These are phyloP conservation scores for Notolepis coatsorum DNA, from an alignment of 2,797 vertebrate genomes.

Conservation along the genomic window DNA sequence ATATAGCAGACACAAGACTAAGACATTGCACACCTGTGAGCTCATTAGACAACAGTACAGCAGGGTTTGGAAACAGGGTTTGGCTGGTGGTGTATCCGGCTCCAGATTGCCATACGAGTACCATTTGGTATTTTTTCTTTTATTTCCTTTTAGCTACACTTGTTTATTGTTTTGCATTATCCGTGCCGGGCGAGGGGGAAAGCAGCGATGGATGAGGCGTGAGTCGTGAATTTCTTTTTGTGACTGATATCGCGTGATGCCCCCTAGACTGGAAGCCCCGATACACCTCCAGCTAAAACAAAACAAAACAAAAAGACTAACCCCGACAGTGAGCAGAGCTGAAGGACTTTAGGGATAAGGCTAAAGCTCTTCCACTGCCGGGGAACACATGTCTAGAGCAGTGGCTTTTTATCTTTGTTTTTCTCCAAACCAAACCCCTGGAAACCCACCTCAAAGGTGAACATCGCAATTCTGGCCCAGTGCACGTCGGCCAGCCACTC, in stretches of 20 bases:
- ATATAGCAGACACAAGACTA: conserved; percentile 48
- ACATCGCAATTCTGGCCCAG: conserved; percentile 21
- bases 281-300: conserved; percentile 64
- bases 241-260: conserved; percentile 6
- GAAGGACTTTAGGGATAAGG: conserved; percentile 54
- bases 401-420: too few species aligned
- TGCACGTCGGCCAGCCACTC: conserved; percentile 36
- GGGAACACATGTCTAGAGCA: conserved; percentile 62
- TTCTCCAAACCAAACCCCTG: conserved; percentile 49
- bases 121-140: conserved; percentile 18
- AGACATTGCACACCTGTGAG: conserved; percentile 60
- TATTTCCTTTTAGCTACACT: conserved; percentile 24
- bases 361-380: conserved; percentile 36
- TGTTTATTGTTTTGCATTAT: too few species aligned
- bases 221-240: conserved; percentile 7
- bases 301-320: too few species aligned
- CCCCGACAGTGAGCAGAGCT: conserved; percentile 22
- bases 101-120: conserved; percentile 23
- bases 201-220: conserved; percentile 25
- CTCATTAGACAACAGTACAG: conserved; percentile 57
- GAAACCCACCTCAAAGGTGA: conserved; percentile 31
- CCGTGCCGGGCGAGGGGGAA: conserved; percentile 38
- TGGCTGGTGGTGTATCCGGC: conserved; percentile 62
- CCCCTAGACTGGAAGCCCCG: conserved; percentile 44
- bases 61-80: conserved; percentile 61